Conservation (phyloP, 1,140 invertebrate genomes). For the Diachasma alloeum region DNA sequence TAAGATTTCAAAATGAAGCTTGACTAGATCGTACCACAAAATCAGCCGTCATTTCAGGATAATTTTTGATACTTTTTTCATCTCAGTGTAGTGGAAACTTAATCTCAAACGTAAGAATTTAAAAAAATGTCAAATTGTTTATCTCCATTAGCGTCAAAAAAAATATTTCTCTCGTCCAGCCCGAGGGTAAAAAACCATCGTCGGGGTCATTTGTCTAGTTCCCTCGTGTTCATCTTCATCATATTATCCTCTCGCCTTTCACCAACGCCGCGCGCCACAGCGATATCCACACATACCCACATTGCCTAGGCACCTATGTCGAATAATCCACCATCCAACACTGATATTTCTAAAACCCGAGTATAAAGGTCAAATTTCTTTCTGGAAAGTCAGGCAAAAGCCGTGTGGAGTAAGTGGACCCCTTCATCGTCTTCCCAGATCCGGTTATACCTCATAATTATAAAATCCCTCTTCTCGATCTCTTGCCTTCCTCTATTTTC, state of each 20-base stretch:
- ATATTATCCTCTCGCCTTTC: slow-evolving; percentile 5
- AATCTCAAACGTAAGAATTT: too few relatives aligned
- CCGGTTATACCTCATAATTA: slow-evolving; percentile 6
- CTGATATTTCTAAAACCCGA: neutral
- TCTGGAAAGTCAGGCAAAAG: slow-evolving; percentile 1
- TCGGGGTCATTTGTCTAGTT: neutral
- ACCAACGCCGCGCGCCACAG: neutral
- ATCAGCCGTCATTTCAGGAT: too few relatives aligned
- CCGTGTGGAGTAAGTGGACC: neutral
- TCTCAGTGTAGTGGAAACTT: too few relatives aligned
- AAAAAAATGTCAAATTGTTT: too few relatives aligned
- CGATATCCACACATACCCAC: neutral
- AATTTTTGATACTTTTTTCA: too few relatives aligned
- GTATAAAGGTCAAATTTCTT: slow-evolving; percentile 8
- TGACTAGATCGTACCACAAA: too few relatives aligned
- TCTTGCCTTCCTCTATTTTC: neutral
- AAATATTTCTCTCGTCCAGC: too few relatives aligned
- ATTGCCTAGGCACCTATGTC: neutral
- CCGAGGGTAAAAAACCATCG: neutral
- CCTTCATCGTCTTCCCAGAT: neutral
- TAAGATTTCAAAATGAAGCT: too few relatives aligned
- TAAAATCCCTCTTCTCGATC: neutral
- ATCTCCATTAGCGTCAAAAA: too few relatives aligned
- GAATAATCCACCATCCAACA: neutral
- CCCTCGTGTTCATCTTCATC: neutral